These are phyloP conservation scores for Silurus glanis DNA, from an alignment of 2,113 vertebrate species.

Conservation along the genomic window DNA sequence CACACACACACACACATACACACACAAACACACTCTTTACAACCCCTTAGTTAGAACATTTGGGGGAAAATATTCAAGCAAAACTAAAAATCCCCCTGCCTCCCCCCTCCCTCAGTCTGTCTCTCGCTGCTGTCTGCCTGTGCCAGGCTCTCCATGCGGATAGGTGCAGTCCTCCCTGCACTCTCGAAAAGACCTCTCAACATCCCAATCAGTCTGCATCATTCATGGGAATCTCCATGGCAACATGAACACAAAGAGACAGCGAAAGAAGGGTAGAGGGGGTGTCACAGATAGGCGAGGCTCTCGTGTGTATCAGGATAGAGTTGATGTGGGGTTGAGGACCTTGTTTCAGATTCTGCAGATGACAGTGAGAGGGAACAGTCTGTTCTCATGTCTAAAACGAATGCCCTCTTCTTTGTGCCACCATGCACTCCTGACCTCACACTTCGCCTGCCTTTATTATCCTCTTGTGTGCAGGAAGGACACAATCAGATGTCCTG, in stretches of 20 bases:
- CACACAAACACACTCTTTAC: not conserved
- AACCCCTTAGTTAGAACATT: conserved; percentile 14
- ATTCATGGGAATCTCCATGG: conserved; percentile 64
- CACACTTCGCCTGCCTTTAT: not conserved
- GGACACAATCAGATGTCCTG: conserved; percentile 9
- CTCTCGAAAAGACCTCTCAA: conserved; percentile 47
- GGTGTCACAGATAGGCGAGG: conserved; percentile 37
- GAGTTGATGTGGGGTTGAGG: conserved; percentile 29
- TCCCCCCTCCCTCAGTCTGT: conserved; percentile 6
- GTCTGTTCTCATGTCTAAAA: conserved; percentile 27
- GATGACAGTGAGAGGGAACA: conserved; percentile 27
- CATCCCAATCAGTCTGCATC: conserved; percentile 58
- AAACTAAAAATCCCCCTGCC: not conserved
- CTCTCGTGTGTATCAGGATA: conserved; percentile 42
- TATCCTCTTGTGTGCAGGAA: not conserved
- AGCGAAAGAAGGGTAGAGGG: conserved; percentile 39
- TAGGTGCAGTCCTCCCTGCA: conserved; percentile 34
- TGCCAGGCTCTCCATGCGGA: conserved; percentile 35
- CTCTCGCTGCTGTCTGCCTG: conserved; percentile 17
- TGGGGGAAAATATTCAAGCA: not conserved
- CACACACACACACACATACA: not conserved
- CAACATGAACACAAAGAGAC: conserved; percentile 63
- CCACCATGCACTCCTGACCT: not conserved
- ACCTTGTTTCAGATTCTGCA: conserved; percentile 14
- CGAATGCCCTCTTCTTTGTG: conserved; percentile 27